Conservation (phyloP, 2,888 invertebrate species). For the Formica aserva region DNA sequence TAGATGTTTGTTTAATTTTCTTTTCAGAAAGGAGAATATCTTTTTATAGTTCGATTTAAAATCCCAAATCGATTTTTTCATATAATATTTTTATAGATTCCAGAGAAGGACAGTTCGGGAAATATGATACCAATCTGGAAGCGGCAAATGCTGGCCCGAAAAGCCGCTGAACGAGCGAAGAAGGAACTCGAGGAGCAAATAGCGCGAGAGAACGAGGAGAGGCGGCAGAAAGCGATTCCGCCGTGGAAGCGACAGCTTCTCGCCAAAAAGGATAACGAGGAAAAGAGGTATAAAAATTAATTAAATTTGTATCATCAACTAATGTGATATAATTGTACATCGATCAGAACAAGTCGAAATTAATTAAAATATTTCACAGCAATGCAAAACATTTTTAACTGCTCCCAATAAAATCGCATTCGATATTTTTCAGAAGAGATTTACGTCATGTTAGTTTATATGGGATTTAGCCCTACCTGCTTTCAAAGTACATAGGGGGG, state of each 20-base stretch:
- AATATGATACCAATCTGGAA: constrained; percentile 98
- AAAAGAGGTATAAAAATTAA: constrained; percentile 88
- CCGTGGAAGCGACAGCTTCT: constrained; percentile 97
- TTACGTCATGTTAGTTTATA: neutral
- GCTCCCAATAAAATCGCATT: neutral
- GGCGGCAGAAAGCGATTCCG: constrained; percentile 94
- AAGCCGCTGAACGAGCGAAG: constrained; percentile 96
- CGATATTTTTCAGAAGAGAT: neutral
- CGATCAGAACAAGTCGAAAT: neutral
- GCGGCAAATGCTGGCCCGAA: constrained; percentile 97
- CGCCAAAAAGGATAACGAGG: constrained; percentile 93
- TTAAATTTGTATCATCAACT: neutral
- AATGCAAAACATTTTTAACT: neutral
- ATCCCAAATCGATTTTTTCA: neutral
- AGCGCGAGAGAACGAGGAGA: constrained; percentile 93
- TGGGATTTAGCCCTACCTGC: constrained; percentile 32
- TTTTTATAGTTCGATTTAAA: neutral
- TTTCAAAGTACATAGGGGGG: neutral
- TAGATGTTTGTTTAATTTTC: neutral
- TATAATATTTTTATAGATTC: constrained; percentile 88
- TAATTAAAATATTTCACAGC: neutral
- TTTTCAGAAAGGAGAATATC: neutral
- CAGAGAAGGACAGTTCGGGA: constrained; percentile 95
- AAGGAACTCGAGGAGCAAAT: constrained; percentile 96
- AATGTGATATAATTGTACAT: neutral